Evolutionary conservation across 2,888 invertebrate genomes (phyloP).

Genomic region (Orthonevra nobilis): DNA sequence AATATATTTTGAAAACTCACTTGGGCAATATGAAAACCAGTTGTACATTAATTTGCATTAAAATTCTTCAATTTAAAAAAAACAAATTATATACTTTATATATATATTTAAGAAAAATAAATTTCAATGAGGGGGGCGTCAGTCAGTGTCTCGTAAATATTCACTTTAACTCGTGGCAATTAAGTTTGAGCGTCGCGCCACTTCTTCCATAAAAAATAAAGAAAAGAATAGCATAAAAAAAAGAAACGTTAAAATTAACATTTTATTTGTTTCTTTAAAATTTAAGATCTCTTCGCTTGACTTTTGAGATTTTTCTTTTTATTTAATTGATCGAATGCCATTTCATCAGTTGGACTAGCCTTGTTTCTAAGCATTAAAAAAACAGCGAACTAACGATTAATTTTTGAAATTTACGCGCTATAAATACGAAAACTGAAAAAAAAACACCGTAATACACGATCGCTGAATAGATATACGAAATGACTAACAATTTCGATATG

Average conservation of each 20-base stretch:
- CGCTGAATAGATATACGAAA: slow-evolving; percentile 3
- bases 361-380: no score
- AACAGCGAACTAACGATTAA: neutral
- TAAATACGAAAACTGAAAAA: slow-evolving; percentile 24
- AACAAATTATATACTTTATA: no score
- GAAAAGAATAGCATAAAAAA: neutral
- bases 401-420: slow-evolving; percentile 26
- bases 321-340: slow-evolving; percentile 25
- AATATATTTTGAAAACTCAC: slow-evolving; percentile 12
- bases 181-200: slow-evolving; percentile 31
- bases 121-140: slow-evolving; percentile 37
- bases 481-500: slow-evolving; percentile 21
- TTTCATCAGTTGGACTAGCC: slow-evolving; percentile 24
- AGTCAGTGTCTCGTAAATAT: slow-evolving; percentile 40
- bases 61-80: slow-evolving; percentile 6
- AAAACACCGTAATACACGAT: slow-evolving; percentile 12
- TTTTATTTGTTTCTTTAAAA: slow-evolving; percentile 6
- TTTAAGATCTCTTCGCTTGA: slow-evolving; percentile 7
- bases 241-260: slow-evolving; percentile 15
- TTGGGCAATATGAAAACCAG: slow-evolving; percentile 34
- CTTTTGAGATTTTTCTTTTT: neutral
- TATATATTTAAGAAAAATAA: slow-evolving; percentile 8
- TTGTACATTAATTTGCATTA: slow-evolving; percentile 39
- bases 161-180: slow-evolving; percentile 42
- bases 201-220: slow-evolving; percentile 3